A percentile compares a stretch with the other conserved stretches of the same genome.
These are phyloP conservation scores for Punctoribates punctum DNA, from an alignment of 2,888 invertebrate species.

Conservation along the genomic window DNA sequence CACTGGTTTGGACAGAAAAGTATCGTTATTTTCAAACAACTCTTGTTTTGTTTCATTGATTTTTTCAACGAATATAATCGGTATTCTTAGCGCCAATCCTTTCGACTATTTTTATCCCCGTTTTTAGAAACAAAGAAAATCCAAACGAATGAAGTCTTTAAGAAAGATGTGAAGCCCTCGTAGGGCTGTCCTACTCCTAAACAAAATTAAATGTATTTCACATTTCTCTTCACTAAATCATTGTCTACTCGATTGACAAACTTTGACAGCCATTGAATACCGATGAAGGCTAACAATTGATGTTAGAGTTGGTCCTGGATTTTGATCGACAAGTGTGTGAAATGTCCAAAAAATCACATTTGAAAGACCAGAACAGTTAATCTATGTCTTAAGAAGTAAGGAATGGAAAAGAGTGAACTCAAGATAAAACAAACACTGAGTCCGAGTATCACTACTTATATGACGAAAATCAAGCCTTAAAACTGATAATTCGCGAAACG, in stretches of 20 bases:
- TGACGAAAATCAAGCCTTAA: too few species aligned
- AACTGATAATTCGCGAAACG: too few species aligned
- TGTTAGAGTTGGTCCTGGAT: not conserved
- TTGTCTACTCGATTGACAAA: not conserved
- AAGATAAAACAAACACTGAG: too few species aligned
- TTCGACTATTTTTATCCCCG: too few species aligned
- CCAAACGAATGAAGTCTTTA: not conserved
- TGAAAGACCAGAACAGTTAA: not conserved
- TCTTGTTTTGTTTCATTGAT: too few species aligned
- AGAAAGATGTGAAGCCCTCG: not conserved
- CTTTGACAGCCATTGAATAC: slow-evolving; percentile 2
- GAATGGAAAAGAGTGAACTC: too few species aligned
- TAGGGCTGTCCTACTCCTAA: not conserved
- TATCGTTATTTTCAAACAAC: too few species aligned
- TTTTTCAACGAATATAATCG: too few species aligned
- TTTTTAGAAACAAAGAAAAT: not conserved
- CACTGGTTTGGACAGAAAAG: too few species aligned
- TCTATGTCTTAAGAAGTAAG: not conserved
- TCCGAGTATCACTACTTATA: too few species aligned
- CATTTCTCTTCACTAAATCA: not conserved
- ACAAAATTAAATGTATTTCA: not conserved
- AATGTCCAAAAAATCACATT: slow-evolving; percentile 9
- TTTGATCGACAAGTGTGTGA: not conserved
- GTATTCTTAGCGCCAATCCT: too few species aligned
- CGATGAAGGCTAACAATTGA: not conserved